Evolutionary conservation across 2,888 invertebrate genomes (phyloP), one percentile per base, ranked within the genome.

Genomic region (Cephus sareptanus): DNA sequence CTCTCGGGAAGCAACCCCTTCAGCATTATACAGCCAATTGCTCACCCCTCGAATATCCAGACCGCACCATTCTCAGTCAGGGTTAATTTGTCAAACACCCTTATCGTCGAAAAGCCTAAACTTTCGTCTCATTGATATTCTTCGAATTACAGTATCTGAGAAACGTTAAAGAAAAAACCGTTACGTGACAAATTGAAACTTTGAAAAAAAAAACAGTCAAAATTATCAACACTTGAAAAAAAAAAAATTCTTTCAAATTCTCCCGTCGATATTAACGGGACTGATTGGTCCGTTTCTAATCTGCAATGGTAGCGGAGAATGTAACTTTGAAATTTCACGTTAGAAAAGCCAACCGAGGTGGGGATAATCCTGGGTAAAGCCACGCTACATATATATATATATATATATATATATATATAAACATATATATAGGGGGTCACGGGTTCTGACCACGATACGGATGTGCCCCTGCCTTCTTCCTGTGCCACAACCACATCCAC

Each of bases 401-500:
- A 31, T 70, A 31, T 33, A 33, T 31, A 69, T 69, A 33, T 70
- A 33, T 33, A 33, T 31, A 70, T 23, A 78, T 80, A 77, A 75
- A 79, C 77, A 77, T 76, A 70, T 73, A 15, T 77, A 71, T 84
- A 86, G 91, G 90, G 90, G 90, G 91, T 91, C 91, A 91, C 91
- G 91, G 91, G 87, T 86, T 87, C 88, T 91, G 91, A 87, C 87
- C 91, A 91, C 90, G 90, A 88, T 91, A 91, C 91, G 91, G 91
- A 91, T 91, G 91, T 91, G 91, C 91, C 91, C 90, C 91, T 91
- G 91, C 91, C 91, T 89, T 91, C 91, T 91, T 91, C 91, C 91
- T 91, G 90, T 90, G 88, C 85, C 84, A 84, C 87, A 85, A 88
- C 87, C 86, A 86, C 84, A 86, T 85, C 85, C 87, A 82, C 87